Evolutionary conservation across 2,797 vertebrate species (phyloP), one percentile per base, ranked within the genome.

Genomic region (Hypotaenidia philippensis): DNA sequence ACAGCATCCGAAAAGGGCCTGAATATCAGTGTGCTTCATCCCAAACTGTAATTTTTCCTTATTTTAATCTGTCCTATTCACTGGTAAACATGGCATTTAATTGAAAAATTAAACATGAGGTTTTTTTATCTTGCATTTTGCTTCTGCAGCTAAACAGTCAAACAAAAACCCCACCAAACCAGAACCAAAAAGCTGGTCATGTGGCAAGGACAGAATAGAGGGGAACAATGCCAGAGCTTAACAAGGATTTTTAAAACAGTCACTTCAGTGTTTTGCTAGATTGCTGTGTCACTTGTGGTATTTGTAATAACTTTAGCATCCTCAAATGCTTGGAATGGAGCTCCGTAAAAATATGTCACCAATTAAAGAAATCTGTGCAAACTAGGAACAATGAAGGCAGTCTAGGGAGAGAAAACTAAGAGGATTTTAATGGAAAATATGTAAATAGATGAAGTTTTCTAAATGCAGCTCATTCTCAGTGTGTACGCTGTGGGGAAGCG

Each of bases 221-320:
- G 52, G 93, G 74, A 96, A 97, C 93, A 88, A 90, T 96, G 87
- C 87, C 94, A 90, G 93, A 95, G 89, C 96, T 97, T 97, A 97
- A 97, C 80, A 38, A 94, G 92, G 87, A 94, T 96, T 97, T 97
- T 97, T 86, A 88, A 89, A 96, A 89, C 96, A 94, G 94, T 89
- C 86, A 90, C 92, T 96, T 91, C 90, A 96, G 89, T 97, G 88
- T 93, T 97, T 93, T 92, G 86, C 93, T 93, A 49, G 89, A 94
- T 77, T 88, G 94, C 94, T 96, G 89, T 75, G 93, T 95, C 78
- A 89, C 94, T 95, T 66, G 69, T 38, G 74, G 79, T 47, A 89
- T 89, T 86, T 87, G 38, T 75, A 95, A 86, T 84, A 96, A 94
- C 83, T 92, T 92, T 29, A 74, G 76, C 81, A 83, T 87, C 81